Evolutionary conservation across 1,140 invertebrate genomes (phyloP).

Genomic region (Caerostris extrusa): DNA sequence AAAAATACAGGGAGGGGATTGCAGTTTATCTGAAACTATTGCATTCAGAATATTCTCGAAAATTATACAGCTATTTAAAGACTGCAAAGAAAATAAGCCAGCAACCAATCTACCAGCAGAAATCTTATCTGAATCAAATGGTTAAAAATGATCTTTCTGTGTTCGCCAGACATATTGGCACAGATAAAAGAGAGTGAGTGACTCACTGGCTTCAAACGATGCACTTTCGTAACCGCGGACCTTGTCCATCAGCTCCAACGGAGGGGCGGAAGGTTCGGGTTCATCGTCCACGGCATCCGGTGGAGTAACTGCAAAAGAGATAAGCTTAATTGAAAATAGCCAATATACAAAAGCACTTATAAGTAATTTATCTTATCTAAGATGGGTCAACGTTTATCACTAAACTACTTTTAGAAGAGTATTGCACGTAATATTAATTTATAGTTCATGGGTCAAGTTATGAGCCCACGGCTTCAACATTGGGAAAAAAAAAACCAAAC

Average conservation of each 20-base stretch:
- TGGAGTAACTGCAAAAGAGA: slow-evolving; percentile 79
- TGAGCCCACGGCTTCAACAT: too few species aligned
- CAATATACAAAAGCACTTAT: not conserved
- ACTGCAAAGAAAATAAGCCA: not conserved
- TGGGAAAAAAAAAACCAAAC: too few species aligned
- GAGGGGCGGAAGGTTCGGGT: slow-evolving; percentile 82
- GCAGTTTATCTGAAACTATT: too few species aligned
- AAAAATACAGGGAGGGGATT: too few species aligned
- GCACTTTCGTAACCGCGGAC: slow-evolving; percentile 83
- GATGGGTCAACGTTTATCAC: too few species aligned
- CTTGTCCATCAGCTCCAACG: slow-evolving; percentile 82
- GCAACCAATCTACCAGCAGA: not conserved
- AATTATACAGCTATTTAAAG: slow-evolving; percentile 8
- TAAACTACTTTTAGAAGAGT: too few species aligned
- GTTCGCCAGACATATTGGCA: not conserved
- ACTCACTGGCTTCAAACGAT: slow-evolving; percentile 83
- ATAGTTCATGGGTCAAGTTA: too few species aligned
- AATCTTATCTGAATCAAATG: not conserved
- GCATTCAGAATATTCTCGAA: not conserved
- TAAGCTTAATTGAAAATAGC: not conserved
- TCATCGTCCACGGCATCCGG: slow-evolving; percentile 81
- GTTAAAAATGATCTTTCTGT: not conserved
- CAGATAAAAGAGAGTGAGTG: not conserved
- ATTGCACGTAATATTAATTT: too few species aligned
- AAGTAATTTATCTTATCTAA: not conserved